These are phyloP conservation scores for Sebastes kiyomatsui DNA, from an alignment of 2,797 vertebrate genomes.

Conservation along the genomic window DNA sequence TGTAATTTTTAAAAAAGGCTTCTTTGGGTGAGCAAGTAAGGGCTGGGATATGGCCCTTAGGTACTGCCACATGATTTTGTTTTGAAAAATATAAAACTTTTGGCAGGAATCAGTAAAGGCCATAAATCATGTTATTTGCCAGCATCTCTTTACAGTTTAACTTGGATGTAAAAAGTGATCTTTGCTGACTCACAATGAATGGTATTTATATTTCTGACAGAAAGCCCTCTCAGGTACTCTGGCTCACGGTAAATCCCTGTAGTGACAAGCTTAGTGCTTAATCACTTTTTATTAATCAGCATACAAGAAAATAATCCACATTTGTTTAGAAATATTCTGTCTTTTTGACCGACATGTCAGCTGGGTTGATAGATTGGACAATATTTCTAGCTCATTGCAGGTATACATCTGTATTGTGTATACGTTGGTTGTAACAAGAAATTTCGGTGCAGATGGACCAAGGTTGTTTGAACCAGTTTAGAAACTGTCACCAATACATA, in stretches of 20 bases:
- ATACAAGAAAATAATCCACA: background rate
- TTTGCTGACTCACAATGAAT: background rate
- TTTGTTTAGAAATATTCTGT: background rate
- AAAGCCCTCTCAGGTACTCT: background rate
- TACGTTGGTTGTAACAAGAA: background rate
- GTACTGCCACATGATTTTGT: background rate
- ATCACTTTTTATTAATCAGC: background rate
- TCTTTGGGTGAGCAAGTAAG: background rate
- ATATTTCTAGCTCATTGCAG: background rate
- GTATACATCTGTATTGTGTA: background rate
- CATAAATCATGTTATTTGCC: background rate
- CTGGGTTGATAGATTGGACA: background rate
- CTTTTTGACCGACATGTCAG: background rate
- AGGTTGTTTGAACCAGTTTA: background rate
- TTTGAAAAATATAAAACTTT: background rate
- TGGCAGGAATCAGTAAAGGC: background rate
- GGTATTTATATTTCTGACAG: background rate
- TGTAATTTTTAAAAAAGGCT: background rate
- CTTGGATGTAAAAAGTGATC: background rate
- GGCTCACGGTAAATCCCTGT: background rate
- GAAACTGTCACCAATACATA: background rate
- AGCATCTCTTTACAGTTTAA: background rate
- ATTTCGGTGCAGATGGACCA: too few species aligned
- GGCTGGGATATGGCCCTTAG: background rate
- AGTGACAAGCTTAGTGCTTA: background rate